Percentiles rank a stretch among this genome's conserved stretches.
Evolutionary conservation across 2,113 vertebrate species (phyloP).

Genomic region (Casuarius casuarius): DNA sequence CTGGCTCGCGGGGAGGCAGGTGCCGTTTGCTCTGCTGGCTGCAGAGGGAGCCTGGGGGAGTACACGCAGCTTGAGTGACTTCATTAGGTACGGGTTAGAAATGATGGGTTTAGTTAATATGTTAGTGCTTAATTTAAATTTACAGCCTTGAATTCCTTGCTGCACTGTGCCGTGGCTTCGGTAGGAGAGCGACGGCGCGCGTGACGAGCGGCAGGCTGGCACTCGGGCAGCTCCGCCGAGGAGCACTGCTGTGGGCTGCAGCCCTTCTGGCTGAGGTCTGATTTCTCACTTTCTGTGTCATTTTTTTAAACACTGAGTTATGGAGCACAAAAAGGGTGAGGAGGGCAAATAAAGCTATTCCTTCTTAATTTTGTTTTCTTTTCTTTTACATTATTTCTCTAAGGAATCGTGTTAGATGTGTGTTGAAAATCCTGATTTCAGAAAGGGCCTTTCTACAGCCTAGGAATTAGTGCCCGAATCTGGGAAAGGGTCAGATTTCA

Average conservation of each 20-base stretch:
- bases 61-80: neutral
- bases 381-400: neutral
- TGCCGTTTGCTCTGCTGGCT: neutral
- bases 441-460: neutral
- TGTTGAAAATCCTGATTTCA: neutral
- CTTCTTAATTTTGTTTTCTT: neutral
- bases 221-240: neutral
- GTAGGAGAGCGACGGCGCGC: rapidly evolving
- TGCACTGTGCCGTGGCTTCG: rapidly evolving
- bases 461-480: neutral
- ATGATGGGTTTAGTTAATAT: neutral
- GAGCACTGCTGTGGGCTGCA: rapidly evolving
- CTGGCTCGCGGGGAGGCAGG: rapidly evolving
- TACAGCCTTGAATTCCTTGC: neutral
- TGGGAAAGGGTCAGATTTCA: neutral
- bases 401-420: neutral
- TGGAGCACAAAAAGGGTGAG: neutral
- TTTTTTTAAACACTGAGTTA: neutral
- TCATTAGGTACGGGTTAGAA: neutral
- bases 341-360: neutral
- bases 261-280: neutral
- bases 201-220: neutral
- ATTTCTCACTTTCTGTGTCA: neutral
- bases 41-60: neutral
- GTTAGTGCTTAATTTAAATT: neutral